Evolutionary conservation across 2,888 invertebrate genomes (phyloP).

Genomic region (Pollenia angustigena): DNA sequence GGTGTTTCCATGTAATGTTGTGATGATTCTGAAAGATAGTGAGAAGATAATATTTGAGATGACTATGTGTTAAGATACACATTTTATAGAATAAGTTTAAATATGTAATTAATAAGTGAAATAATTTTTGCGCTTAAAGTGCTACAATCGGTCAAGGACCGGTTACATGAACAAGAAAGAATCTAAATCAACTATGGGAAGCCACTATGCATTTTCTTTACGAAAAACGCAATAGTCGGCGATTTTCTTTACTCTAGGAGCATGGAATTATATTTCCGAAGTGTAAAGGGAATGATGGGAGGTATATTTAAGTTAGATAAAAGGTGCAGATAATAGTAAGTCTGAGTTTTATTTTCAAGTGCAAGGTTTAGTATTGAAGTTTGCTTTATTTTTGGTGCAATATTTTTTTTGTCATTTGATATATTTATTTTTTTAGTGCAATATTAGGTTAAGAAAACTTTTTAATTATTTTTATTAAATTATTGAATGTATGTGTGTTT

Average conservation of each 20-base stretch:
- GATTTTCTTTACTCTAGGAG: too few species aligned
- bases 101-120: neutral
- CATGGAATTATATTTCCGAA: too few species aligned
- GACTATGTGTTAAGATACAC: too few species aligned
- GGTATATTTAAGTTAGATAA: too few species aligned
- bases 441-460: neutral
- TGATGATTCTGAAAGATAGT: too few species aligned
- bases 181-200: neutral
- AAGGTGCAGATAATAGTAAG: too few species aligned
- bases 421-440: neutral
- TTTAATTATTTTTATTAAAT: neutral
- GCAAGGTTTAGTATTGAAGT: neutral
- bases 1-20: neutral
- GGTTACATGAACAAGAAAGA: neutral
- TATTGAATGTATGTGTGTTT: neutral
- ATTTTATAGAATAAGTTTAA: neutral
- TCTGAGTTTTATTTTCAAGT: neutral
- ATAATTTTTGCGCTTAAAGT: neutral
- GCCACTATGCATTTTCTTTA: constrained; percentile 3
- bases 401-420: too few species aligned
- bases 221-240: neutral
- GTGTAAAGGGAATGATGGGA: too few species aligned
- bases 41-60: too few species aligned
- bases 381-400: too few species aligned
- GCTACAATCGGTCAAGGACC: neutral